Evolutionary conservation across 2,113 vertebrate genomes (phyloP).

Genomic region (Notechis scutatus): DNA sequence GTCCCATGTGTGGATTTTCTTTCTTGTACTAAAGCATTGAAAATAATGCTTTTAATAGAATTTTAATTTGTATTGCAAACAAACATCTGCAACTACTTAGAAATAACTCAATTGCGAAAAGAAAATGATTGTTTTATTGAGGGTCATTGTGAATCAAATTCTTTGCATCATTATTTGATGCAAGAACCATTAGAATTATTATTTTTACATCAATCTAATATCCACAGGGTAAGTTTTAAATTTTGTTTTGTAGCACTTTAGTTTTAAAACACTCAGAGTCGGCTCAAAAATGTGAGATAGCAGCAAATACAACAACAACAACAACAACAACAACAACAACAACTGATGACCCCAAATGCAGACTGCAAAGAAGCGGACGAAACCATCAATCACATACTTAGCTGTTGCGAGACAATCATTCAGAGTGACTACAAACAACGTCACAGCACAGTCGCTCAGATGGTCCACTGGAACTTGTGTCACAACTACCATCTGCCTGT

Average conservation of each 20-base stretch:
- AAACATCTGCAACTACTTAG: neutral
- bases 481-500: too few relatives aligned
- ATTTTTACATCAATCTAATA: neutral
- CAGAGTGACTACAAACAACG: too few relatives aligned
- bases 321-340: too few relatives aligned
- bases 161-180: neutral
- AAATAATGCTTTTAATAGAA: slow-evolving; percentile 27
- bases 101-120: neutral
- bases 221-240: neutral
- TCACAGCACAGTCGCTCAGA: too few relatives aligned
- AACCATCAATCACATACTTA: too few relatives aligned
- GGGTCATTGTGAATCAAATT: neutral
- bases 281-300: too few relatives aligned
- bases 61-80: slow-evolving; percentile 16
- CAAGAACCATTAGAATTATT: neutral
- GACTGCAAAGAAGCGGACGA: too few relatives aligned
- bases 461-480: too few relatives aligned
- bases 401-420: too few relatives aligned
- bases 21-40: slow-evolving; percentile 24
- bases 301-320: too few relatives aligned
- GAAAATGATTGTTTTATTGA: slow-evolving; percentile 12
- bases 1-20: neutral
- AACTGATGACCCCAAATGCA: too few relatives aligned
- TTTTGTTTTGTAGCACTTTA: neutral
- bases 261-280: neutral